Base-by-base conservation (phyloP, 1,140 invertebrate species). In the Akabosia matsudoensis region DNA sequence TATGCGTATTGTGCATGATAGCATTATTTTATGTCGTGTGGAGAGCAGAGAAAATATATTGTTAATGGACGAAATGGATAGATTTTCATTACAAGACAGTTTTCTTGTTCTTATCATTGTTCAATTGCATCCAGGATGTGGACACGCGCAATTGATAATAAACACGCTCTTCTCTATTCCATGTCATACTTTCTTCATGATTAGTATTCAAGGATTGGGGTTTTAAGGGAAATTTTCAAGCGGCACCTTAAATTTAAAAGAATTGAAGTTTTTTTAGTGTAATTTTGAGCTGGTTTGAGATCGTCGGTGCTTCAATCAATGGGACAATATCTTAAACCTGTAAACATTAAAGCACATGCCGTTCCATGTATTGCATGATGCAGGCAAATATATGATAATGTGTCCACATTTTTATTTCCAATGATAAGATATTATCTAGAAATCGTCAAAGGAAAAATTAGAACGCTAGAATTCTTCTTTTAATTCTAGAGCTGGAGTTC, bases 361-460 rank as follows among this genome's bases (percentile, higher is more conserved):
- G n/a, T n/a, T n/a, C n/a, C n/a, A n/a, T n/a, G n/a, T n/a, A n/a
- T n/a, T n/a, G n/a, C n/a, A n/a, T n/a, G n/a, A n/a, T n/a, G n/a
- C n/a, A n/a, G n/a, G n/a, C n/a, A n/a, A n/a, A n/a, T n/a, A n/a
- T n/a, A n/a, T n/a, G n/a, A n/a, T n/a, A 45, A 45, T 45, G 18
- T 45, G 37, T 18, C 7, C 18, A 45, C 18, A 45, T 18, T 45
- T 45, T 10, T 7, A 10, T 45, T 45, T 45, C 37, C 37, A 45
- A 45, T 45, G 37, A 45, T 45, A 45, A 45, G 37, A 45, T 45
- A 22, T 61, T 61, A 61, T 61, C 54, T 61, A 22, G 54, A 61
- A 24, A 61, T 61, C 54, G 13, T 61, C 54, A 61, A 61, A n/a
- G 54, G 45, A 61, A 18, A 45, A 61, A 61, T 22, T 24, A 7